phyloP scores from a whole-genome alignment of 2,888 invertebrate genomes.

The Gryllus longicercus region DNA sequence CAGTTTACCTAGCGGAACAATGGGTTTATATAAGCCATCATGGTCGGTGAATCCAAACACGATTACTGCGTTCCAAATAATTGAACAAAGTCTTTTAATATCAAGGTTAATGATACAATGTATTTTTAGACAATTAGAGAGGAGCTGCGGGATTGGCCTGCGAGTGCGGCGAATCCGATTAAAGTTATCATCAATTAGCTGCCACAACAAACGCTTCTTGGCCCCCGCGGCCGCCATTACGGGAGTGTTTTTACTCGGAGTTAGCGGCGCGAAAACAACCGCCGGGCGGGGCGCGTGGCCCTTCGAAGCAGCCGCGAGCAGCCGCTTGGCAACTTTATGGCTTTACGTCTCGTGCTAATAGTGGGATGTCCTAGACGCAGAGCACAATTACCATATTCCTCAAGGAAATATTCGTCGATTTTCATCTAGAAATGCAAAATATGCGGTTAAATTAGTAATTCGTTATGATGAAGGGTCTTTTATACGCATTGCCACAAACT shows the following conservation, averaged over 20 bases:
- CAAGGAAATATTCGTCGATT: too few species aligned
- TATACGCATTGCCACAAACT: too few species aligned
- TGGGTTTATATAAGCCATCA: constrained; percentile 17
- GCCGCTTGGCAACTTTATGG: too few species aligned
- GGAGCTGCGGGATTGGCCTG: background rate
- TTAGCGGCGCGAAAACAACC: too few species aligned
- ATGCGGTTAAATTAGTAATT: too few species aligned
- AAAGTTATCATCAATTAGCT: constrained; percentile 4
- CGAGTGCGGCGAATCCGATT: background rate
- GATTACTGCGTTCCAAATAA: constrained; percentile 17
- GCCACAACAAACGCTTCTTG: background rate
- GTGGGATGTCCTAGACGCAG: too few species aligned
- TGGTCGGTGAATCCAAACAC: constrained; percentile 17
- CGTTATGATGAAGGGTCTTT: too few species aligned
- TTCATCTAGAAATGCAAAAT: too few species aligned
- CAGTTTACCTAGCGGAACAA: constrained; percentile 17
- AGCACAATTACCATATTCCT: too few species aligned
- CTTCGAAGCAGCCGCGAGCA: too few species aligned
- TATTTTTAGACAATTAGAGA: constrained; percentile 17
- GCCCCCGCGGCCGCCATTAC: background rate
- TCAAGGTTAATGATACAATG: constrained; percentile 17
- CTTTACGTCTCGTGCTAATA: too few species aligned
- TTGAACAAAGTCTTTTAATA: constrained; percentile 17
- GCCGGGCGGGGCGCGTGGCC: too few species aligned
- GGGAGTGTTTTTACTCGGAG: background rate